These are phyloP conservation scores for Embiotoca jacksoni DNA, from an alignment of 2,113 vertebrate genomes.

Conservation along the genomic window DNA sequence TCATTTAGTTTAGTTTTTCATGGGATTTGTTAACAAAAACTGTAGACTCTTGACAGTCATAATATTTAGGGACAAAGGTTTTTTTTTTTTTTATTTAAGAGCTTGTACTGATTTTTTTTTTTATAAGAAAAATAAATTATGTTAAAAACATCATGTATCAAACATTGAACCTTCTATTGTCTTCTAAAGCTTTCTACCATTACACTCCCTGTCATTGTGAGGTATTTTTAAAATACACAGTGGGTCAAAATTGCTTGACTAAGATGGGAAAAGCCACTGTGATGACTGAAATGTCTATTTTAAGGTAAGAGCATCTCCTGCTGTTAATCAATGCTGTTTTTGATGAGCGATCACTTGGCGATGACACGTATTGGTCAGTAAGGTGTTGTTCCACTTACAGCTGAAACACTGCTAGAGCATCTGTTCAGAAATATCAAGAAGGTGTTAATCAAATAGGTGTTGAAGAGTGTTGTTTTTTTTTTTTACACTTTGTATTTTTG, in stretches of 20 bases:
- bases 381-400: constrained; percentile 23
- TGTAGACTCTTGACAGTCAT: too few relatives aligned
- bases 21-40: neutral
- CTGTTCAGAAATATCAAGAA: constrained; percentile 34
- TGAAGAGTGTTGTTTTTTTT: neutral
- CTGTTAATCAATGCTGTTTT: constrained; percentile 36
- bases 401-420: constrained; percentile 19
- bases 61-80: too few relatives aligned
- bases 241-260: neutral
- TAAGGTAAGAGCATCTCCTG: neutral
- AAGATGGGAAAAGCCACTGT: neutral
- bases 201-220: neutral
- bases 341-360: constrained; percentile 24
- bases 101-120: too few relatives aligned
- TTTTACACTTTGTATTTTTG: constrained; percentile 17
- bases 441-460: constrained; percentile 29
- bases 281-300: constrained; percentile 20
- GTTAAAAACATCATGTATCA: neutral
- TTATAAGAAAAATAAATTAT: too few relatives aligned
- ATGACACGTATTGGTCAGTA: constrained; percentile 15
- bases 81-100: too few relatives aligned
- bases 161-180: neutral
- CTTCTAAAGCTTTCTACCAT: neutral
- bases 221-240: neutral
- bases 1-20: neutral